Evolutionary conservation across 2,113 vertebrate species (phyloP).

Genomic region (Lepus americanus): DNA sequence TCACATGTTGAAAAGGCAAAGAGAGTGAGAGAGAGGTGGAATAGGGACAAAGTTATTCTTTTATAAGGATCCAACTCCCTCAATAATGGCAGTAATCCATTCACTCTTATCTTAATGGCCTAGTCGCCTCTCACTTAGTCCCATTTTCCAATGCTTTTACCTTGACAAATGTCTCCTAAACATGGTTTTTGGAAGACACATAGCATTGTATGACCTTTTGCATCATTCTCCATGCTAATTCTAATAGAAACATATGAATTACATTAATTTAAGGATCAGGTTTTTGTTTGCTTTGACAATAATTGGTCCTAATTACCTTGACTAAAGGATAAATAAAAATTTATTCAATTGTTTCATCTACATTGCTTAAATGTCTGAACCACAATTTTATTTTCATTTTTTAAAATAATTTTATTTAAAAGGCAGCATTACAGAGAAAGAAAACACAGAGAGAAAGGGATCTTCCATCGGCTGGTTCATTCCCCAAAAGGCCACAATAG

Average conservation of each 20-base stretch:
- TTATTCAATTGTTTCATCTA: not conserved
- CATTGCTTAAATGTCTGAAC: not conserved
- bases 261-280: not conserved
- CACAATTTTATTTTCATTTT: not conserved
- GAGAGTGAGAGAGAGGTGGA: too few species aligned
- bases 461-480: too few species aligned
- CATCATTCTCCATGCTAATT: not conserved
- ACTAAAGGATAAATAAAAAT: not conserved
- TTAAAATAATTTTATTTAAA: not conserved
- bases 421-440: too few species aligned
- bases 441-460: too few species aligned
- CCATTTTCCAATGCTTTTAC: not conserved
- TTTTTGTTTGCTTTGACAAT: not conserved
- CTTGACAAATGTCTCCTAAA: not conserved
- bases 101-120: not conserved
- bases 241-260: not conserved
- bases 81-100: not conserved
- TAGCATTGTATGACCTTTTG: not conserved
- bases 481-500: too few species aligned
- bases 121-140: fast-evolving
- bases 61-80: not conserved
- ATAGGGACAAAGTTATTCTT: not conserved
- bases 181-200: not conserved
- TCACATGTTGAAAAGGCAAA: not conserved
- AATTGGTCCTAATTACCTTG: not conserved